Base-by-base conservation (phyloP, 2,113 vertebrate species). In the Poeciliopsis prolifica region DNA sequence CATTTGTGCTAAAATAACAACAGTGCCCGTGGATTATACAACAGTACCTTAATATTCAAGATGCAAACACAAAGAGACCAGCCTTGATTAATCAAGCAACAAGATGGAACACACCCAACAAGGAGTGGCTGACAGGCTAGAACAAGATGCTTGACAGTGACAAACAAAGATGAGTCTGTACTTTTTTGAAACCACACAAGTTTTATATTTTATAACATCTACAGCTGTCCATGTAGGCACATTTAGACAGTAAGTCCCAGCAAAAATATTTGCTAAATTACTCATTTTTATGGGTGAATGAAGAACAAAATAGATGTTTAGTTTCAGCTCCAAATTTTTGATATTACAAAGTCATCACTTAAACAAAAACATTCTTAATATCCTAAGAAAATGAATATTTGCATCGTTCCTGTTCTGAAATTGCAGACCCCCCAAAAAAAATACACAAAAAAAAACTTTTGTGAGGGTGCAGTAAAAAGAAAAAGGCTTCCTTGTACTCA, bases 401-500 rank as follows among this genome's bases (percentile, higher is more conserved):
- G 22, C 0, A 58, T n/a, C n/a, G 2, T n/a, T 58, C 4, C 17
- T 48, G 83, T 89, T 82, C 68, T 44, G 70, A 67, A 72, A 81
- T 74, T 76, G 80, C 31, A 63, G 65, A 75, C n/a, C n/a, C n/a
- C n/a, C n/a, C n/a, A 42, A 77, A 30, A 75, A 54, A 54, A 63
- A 70, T 65, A 29, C 29, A 29, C 2, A 2, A 83, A 84, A 85
- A 88, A 75, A 73, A 75, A 81, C 81, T 40, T 72, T 75, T 82
- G 82, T 86, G 70, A 81, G 83, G 73, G 70, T 54, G 67, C 81
- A 75, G 51, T 31, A 71, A 70, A 80, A 30, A 89, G 79, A 90
- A 92, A 91, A 91, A 80, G 79, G 74, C 37, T 67, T 90, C 86
- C 89, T 93, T 93, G 89, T 92, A 35, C 82, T 90, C 77, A 24